These are phyloP conservation scores for Gobionotothen gibberifrons DNA, from an alignment of 2,797 vertebrate species.

Conservation along the genomic window DNA sequence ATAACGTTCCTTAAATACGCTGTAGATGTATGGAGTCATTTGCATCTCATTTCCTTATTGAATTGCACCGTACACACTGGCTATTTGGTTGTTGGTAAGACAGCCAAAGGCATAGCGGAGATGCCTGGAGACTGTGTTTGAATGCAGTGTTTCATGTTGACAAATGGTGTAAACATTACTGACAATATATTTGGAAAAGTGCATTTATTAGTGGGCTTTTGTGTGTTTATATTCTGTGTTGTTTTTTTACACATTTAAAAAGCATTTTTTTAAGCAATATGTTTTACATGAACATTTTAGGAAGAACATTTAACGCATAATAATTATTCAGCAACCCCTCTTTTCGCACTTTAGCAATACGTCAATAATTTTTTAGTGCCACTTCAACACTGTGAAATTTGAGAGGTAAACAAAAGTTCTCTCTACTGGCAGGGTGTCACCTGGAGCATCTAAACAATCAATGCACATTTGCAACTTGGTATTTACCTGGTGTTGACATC, in stretches of 20 bases:
- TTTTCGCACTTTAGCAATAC: constrained; percentile 59
- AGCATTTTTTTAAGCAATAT: too few species aligned
- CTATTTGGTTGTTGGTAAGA: constrained; percentile 30
- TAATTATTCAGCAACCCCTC: constrained; percentile 27
- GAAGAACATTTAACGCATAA: not conserved
- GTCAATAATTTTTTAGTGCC: constrained; percentile 79
- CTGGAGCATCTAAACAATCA: constrained; percentile 89
- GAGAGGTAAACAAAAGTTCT: constrained; percentile 86
- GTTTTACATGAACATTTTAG: not conserved
- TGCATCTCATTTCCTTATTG: constrained; percentile 78
- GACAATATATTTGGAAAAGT: constrained; percentile 5
- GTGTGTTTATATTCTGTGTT: not conserved
- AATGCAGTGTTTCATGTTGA: constrained; percentile 13
- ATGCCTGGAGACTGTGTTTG: constrained; percentile 24
- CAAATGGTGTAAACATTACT: not conserved
- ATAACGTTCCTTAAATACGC: constrained; percentile 71
- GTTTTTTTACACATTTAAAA: too few species aligned
- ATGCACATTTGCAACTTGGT: constrained; percentile 90
- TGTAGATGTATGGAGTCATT: constrained; percentile 68
- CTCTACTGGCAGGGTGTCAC: constrained; percentile 83
- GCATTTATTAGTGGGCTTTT: not conserved
- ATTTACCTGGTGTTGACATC: constrained; percentile 89
- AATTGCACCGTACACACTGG: constrained; percentile 39
- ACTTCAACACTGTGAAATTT: constrained; percentile 86
- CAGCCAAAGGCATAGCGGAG: constrained; percentile 30